Evolutionary conservation across 2,797 vertebrate genomes (phyloP).

Genomic region (Coregonus suidteri): DNA sequence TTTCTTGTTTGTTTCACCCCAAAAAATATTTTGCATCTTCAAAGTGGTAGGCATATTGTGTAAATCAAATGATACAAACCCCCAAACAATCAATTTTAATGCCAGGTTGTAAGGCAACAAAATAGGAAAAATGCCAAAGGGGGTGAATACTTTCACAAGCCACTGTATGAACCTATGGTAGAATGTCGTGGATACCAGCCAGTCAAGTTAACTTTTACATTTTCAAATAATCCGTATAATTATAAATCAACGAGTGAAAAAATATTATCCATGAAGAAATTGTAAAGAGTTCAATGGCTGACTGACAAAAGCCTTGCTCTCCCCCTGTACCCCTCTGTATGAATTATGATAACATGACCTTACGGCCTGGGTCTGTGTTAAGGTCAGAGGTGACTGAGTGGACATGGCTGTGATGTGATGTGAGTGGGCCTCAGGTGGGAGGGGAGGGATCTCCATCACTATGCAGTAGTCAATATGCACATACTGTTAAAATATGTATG

Average conservation of each 20-base stretch:
- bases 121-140: too few relatives aligned
- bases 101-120: too few relatives aligned
- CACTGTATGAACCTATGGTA: too few relatives aligned
- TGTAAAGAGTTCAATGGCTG: background rate
- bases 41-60: too few relatives aligned
- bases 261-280: background rate
- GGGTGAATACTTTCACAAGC: too few relatives aligned
- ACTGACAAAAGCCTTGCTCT: background rate
- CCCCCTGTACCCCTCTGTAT: conserved; percentile 12
- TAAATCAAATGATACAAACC: too few relatives aligned
- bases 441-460: too few relatives aligned
- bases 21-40: too few relatives aligned
- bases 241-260: conserved; percentile 9
- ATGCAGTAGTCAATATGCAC: background rate
- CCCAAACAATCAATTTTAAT: too few relatives aligned
- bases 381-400: conserved; percentile 57
- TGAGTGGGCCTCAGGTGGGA: too few relatives aligned
- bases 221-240: background rate
- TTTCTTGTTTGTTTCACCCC: too few relatives aligned
- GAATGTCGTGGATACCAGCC: background rate
- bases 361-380: conserved; percentile 40
- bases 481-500: conserved; percentile 46
- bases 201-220: background rate
- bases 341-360: conserved; percentile 34
- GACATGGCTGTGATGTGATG: conserved; percentile 42